Percentiles rank a stretch among this genome's conserved stretches.
phyloP scores from a whole-genome alignment of 64 coral and sea anemone species.

The Orbicella faveolata region DNA sequence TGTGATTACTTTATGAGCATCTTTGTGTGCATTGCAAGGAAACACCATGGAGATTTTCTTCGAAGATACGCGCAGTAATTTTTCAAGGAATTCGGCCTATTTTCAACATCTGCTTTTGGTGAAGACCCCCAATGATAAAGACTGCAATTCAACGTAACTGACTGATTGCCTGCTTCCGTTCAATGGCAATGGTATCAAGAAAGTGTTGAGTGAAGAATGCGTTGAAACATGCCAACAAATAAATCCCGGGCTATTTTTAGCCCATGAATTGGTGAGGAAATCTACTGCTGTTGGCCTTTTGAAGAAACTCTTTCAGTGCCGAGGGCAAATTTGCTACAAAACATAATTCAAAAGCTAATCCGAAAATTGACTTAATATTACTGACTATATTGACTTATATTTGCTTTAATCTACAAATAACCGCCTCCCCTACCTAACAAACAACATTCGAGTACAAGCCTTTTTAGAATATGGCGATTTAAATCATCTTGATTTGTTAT shows the following conservation, averaged over 20 bases:
- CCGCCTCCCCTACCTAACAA: too few species aligned
- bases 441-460: too few species aligned
- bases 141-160: background rate
- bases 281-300: background rate
- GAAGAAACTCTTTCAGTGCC: too few species aligned
- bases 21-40: too few species aligned
- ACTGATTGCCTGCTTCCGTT: background rate
- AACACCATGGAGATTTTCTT: background rate
- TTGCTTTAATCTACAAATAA: too few species aligned
- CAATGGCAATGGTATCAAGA: background rate
- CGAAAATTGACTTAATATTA: too few species aligned
- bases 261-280: background rate
- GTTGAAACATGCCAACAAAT: conserved; percentile 6
- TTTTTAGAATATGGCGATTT: too few species aligned
- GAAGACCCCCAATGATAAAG: background rate
- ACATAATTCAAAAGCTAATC: too few species aligned
- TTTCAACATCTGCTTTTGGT: background rate
- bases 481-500: too few species aligned
- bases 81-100: background rate
- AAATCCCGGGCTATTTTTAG: background rate
- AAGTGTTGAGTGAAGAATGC: conserved; percentile 16
- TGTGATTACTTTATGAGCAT: too few species aligned
- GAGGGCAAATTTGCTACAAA: too few species aligned
- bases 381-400: too few species aligned
- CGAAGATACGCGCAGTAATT: background rate